These are phyloP conservation scores for Parauchenoglanis ngamensis DNA, from an alignment of 2,797 vertebrate genomes.

Conservation along the genomic window DNA sequence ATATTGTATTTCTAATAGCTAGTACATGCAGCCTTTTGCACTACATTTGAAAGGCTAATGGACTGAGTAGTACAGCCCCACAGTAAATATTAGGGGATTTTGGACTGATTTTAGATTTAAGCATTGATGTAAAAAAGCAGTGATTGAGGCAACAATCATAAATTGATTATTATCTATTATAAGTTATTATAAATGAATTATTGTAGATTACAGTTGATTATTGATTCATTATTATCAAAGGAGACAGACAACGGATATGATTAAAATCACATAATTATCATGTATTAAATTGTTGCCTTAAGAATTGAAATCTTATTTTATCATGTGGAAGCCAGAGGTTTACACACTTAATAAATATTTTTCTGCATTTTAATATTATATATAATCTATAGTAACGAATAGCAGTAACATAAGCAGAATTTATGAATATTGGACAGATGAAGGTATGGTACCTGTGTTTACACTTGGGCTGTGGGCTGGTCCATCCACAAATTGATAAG, in stretches of 20 bases:
- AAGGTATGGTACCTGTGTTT: neutral
- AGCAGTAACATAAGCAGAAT: neutral
- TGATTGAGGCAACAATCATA: neutral
- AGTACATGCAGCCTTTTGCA: neutral
- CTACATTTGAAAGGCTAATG: neutral
- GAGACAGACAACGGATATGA: neutral
- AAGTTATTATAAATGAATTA: neutral
- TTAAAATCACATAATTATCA: neutral
- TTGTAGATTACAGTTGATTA: neutral
- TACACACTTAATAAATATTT: neutral
- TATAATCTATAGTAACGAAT: neutral
- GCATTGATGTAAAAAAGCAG: neutral
- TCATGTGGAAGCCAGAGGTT: neutral
- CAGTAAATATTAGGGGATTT: neutral
- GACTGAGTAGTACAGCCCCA: neutral
- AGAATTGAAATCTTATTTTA: neutral
- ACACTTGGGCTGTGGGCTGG: neutral
- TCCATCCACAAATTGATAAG: neutral
- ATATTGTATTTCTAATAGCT: conserved; percentile 18
- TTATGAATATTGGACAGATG: neutral
- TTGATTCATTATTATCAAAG: neutral
- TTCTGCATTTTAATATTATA: neutral
- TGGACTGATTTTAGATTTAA: neutral
- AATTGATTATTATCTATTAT: neutral
- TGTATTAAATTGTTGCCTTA: neutral